Evolutionary conservation across 1,140 invertebrate species (phyloP), one percentile per base, ranked within the genome.

Genomic region (Platorchestia sp.): DNA sequence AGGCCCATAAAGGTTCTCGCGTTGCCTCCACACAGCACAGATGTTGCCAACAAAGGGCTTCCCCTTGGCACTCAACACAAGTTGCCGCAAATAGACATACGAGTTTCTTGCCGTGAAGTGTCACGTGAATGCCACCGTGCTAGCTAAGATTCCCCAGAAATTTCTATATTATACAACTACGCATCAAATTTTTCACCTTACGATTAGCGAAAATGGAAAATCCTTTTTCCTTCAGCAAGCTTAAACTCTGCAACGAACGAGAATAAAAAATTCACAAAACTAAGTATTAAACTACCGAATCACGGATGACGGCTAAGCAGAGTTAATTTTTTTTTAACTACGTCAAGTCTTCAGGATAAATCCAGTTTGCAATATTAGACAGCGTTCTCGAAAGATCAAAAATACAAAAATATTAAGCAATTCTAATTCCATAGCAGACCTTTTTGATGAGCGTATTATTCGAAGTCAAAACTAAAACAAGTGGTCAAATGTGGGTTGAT

Each of bases 1-100:
- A 89, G 87, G 87, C 59, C 59, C 59, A 75, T 36, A 75, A 19
- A 27, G 59, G 27, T 75, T 75, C 14, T 75, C 1, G 27, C 42
- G 87, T 42, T 42, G 87, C 87, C 42, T 41, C 43, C 42, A 89
- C 41, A 75, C 59, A 75, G 27, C 59, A 14, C 59, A 22, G 59
- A 36, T 42, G n/a, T 89, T 89, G 87, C 87, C 87, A 89, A 89
- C 87, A 89, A 89, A 89, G 87, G 87, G 87, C 87, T 89, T 89
- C 87, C 87, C 87, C 87, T 89, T 89, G 87, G 87, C 87, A 89
- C 59, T 36, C 14, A 42, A 27, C 87, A 42, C 87, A 42, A 42
- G 87, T 44, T 41, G 87, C 87, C 41, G 27, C 41, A 89, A 89
- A 89, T 89, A 89, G 87, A 89, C n/a, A 16, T 41, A 75, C 27